Evolutionary conservation across 2,113 vertebrate genomes (phyloP), one percentile per base, ranked within the genome.

Genomic region (Paedocypris sp.): DNA sequence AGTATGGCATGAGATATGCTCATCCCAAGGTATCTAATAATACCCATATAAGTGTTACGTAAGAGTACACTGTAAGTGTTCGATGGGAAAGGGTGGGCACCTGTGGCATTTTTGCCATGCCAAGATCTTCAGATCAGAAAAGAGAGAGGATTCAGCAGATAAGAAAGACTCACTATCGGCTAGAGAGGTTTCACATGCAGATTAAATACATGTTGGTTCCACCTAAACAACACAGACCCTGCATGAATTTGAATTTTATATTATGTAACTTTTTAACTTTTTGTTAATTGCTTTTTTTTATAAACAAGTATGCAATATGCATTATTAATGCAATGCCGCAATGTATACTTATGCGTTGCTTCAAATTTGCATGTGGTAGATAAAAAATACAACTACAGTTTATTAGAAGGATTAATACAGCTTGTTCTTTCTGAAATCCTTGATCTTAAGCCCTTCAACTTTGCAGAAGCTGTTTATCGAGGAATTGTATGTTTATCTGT

Each of bases 11-110:
- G 62, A 48, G 62, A 68, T 41, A 50, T 54, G 66, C 9, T 11
- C 58, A 70, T 38, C 41, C 57, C 42, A 20, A 61, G 13, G 15
- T 52, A 26, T 62, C 72, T 64, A 66, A 66, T 72, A 76, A 75
- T 71, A 73, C 66, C 68, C 63, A 56, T 49, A 66, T 57, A 35
- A 20, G 25, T 15, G 3, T 72, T 67, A 72, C 53, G 50, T 60
- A 68, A 63, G 57, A 60, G 13, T 20, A 43, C 22, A 10, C 15
- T 2, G 42, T 51, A 45, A 46, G 57, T 49, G 25, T 56, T 54
- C 25, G 4, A 4, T 4, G 52, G 5, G 8, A 41, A 41, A 19
- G 22, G 15, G 28, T n/a, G 11, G 26, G 26, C 53, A 43, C 11
- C 3, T 57, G 8, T 28, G 39, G 25, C 38, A 43, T 20, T 56